Evolutionary conservation across 1,140 invertebrate species (phyloP).

Genomic region (Apolygus lucorum): DNA sequence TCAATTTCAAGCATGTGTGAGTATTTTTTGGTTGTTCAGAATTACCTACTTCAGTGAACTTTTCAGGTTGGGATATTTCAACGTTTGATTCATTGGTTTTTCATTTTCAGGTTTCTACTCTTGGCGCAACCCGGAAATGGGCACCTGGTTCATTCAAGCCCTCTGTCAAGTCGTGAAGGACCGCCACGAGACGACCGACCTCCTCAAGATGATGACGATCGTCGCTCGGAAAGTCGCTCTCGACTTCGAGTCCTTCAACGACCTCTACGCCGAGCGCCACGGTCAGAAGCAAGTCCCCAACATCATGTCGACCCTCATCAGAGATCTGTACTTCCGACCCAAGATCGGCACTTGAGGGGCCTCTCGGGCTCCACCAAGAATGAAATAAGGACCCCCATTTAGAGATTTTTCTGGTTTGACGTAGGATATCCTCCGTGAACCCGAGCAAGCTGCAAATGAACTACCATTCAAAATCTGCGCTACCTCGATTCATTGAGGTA

Average conservation of each 20-base stretch:
- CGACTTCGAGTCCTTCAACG: slow-evolving; percentile 48
- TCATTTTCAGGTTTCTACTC: slow-evolving; percentile 52
- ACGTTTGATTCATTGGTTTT: too few relatives aligned
- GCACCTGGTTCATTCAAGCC: slow-evolving; percentile 63
- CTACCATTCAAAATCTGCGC: not conserved
- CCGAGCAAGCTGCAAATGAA: not conserved
- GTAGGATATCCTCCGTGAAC: not conserved
- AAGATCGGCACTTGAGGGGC: slow-evolving; percentile 29
- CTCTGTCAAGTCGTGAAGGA: slow-evolving; percentile 49
- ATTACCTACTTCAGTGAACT: too few relatives aligned
- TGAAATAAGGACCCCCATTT: not conserved
- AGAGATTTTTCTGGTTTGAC: not conserved
- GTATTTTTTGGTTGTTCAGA: too few relatives aligned
- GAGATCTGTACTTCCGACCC: slow-evolving; percentile 46
- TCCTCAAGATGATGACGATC: slow-evolving; percentile 53
- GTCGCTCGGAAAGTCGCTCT: slow-evolving; percentile 54
- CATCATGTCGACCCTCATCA: slow-evolving; percentile 55
- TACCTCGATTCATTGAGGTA: not conserved
- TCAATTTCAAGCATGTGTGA: too few relatives aligned
- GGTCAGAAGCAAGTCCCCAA: slow-evolving; percentile 60
- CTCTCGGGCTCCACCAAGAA: not conserved
- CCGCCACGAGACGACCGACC: slow-evolving; percentile 44
- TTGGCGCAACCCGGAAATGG: slow-evolving; percentile 54
- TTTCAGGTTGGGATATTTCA: too few relatives aligned
- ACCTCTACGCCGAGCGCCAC: slow-evolving; percentile 43